Evolutionary conservation across 2,888 invertebrate species (phyloP).

Genomic region (Eurois occulta): DNA sequence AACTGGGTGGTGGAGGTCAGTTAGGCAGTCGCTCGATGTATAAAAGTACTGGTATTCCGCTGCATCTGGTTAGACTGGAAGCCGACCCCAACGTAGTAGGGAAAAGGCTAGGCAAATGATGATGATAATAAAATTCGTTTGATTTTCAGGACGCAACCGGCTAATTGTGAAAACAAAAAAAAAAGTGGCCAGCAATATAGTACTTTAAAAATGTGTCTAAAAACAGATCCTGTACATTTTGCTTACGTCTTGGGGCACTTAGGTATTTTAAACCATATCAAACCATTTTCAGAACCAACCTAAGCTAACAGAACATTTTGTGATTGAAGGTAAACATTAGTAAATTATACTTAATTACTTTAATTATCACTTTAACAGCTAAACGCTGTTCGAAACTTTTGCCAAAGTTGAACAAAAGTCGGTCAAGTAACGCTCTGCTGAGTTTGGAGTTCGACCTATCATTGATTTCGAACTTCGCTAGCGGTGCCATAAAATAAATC

Average conservation of each 20-base stretch:
- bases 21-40: too few relatives aligned
- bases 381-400: slow-evolving; percentile 49
- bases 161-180: slow-evolving; percentile 1
- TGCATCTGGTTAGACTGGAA: too few relatives aligned
- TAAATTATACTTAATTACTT: slow-evolving; percentile 22
- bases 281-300: neutral
- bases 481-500: slow-evolving; percentile 57
- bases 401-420: slow-evolving; percentile 47
- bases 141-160: neutral
- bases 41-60: too few relatives aligned
- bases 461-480: slow-evolving; percentile 56
- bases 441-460: slow-evolving; percentile 59
- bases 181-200: neutral
- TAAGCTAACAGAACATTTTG: neutral
- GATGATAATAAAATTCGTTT: neutral
- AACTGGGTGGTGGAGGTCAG: too few relatives aligned
- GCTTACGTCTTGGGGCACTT: neutral
- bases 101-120: too few relatives aligned
- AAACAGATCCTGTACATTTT: neutral
- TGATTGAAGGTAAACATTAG: slow-evolving; percentile 1
- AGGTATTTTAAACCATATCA: neutral
- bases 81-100: too few relatives aligned
- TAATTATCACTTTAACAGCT: slow-evolving; percentile 48
- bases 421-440: slow-evolving; percentile 57
- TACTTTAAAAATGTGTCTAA: neutral